Conservation (phyloP, 2,113 vertebrate species). For the Burhinus bistriatus region DNA sequence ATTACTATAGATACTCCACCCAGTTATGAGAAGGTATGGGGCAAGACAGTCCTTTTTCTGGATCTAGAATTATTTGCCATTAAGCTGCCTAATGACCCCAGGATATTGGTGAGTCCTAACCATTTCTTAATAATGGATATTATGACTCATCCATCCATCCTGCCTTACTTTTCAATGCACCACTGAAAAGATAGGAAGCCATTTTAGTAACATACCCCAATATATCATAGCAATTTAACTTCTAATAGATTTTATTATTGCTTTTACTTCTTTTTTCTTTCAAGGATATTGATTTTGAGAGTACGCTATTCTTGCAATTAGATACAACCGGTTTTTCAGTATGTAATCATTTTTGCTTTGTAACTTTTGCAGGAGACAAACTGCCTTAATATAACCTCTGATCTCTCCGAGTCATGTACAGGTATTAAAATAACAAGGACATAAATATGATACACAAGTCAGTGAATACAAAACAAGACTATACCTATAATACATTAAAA, state of each 20-base stretch:
- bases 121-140: conserved; percentile 28
- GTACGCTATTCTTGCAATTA: conserved; percentile 35
- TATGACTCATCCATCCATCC: conserved; percentile 15
- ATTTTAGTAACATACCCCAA: conserved; percentile 20
- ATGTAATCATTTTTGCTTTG: conserved; percentile 42
- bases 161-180: conserved; percentile 1
- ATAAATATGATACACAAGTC: conserved; percentile 6
- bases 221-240: conserved; percentile 44
- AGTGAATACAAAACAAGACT: neutral
- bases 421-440: conserved; percentile 36
- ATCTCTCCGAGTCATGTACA: neutral
- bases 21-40: neutral
- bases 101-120: neutral
- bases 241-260: conserved; percentile 51
- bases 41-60: neutral
- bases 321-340: conserved; percentile 15
- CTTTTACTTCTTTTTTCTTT: conserved; percentile 51
- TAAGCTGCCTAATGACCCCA: conserved; percentile 36
- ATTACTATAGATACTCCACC: neutral
- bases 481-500: neutral
- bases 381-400: conserved; percentile 34
- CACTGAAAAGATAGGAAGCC: conserved; percentile 12
- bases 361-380: conserved; percentile 40
- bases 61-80: conserved; percentile 26
- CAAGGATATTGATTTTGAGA: conserved; percentile 53